Evolutionary conservation across 2,888 invertebrate genomes (phyloP).

Genomic region (Synergus umbraculus): DNA sequence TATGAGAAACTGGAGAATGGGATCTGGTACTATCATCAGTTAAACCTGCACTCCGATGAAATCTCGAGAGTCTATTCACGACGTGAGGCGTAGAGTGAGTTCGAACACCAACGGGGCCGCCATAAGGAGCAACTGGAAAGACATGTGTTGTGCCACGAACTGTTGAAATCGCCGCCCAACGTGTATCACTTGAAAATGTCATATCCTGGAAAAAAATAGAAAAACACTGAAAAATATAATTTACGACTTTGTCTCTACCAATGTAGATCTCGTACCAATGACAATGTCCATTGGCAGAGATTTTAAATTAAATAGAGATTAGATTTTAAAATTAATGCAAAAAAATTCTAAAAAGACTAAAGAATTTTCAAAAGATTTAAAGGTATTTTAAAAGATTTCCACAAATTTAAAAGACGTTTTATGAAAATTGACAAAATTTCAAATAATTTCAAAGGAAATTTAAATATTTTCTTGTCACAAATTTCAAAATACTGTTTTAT

Average conservation of each 20-base stretch:
- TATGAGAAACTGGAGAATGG: slow-evolving; percentile 83
- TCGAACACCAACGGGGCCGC: slow-evolving; percentile 92
- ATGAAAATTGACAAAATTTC: too few relatives aligned
- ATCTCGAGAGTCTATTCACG: slow-evolving; percentile 95
- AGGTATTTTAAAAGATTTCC: too few relatives aligned
- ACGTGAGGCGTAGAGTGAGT: slow-evolving; percentile 97
- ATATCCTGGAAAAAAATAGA: slow-evolving; percentile 83
- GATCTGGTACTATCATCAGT: slow-evolving; percentile 84
- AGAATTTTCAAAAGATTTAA: too few relatives aligned
- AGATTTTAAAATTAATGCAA: too few relatives aligned
- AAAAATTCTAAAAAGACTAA: too few relatives aligned
- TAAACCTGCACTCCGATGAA: slow-evolving; percentile 97
- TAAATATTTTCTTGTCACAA: too few relatives aligned
- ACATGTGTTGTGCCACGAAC: slow-evolving; percentile 98
- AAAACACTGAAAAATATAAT: background rate
- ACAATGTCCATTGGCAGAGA: background rate
- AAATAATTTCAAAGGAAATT: too few relatives aligned
- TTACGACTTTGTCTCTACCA: too few relatives aligned
- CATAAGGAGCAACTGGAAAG: slow-evolving; percentile 97
- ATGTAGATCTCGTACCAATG: too few relatives aligned
- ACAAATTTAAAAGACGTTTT: too few relatives aligned
- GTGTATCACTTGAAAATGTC: slow-evolving; percentile 93
- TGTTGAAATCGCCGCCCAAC: slow-evolving; percentile 98
- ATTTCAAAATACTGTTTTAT: too few relatives aligned
- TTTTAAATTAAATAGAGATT: too few relatives aligned